phyloP scores from a whole-genome alignment of 2,888 invertebrate genomes.

The Xanthorhoe designata region DNA sequence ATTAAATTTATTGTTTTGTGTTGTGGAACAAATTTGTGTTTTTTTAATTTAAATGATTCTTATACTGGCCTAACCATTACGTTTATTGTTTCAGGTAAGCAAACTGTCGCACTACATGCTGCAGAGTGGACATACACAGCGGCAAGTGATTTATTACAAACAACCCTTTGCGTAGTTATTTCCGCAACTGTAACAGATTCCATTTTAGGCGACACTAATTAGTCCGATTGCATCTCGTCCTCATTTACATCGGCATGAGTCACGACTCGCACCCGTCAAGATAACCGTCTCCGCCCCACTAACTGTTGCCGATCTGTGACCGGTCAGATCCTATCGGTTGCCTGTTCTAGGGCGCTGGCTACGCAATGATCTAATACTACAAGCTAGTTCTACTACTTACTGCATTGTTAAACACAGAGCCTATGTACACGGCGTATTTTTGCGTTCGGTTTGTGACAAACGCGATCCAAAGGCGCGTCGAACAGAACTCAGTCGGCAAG shows the following conservation, averaged over 20 bases:
- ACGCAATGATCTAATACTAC: not conserved
- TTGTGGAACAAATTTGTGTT: not conserved
- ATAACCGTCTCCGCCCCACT: slow-evolving; percentile 10
- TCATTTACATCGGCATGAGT: slow-evolving; percentile 13
- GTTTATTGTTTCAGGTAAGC: slow-evolving; percentile 14
- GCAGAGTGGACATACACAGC: not conserved
- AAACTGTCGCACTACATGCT: not conserved
- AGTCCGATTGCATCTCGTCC: slow-evolving; percentile 13
- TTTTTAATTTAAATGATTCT: not conserved
- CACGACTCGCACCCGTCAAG: slow-evolving; percentile 12
- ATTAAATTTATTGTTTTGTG: not conserved
- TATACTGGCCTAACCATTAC: not conserved
- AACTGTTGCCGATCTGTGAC: slow-evolving; percentile 11
- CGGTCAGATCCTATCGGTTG: slow-evolving; percentile 5
- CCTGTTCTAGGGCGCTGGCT: not conserved
- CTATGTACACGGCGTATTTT: too few relatives aligned
- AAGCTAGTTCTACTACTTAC: not conserved
- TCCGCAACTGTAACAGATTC: slow-evolving; percentile 1
- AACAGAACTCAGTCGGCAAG: too few relatives aligned
- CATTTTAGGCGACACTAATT: slow-evolving; percentile 11
- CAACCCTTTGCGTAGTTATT: not conserved
- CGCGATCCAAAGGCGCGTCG: too few relatives aligned
- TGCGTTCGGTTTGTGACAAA: too few relatives aligned
- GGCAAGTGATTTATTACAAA: slow-evolving; percentile 1
- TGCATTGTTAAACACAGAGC: not conserved